Evolutionary conservation across 2,797 vertebrate genomes (phyloP).

Genomic region (Neosalanx taihuensis): DNA sequence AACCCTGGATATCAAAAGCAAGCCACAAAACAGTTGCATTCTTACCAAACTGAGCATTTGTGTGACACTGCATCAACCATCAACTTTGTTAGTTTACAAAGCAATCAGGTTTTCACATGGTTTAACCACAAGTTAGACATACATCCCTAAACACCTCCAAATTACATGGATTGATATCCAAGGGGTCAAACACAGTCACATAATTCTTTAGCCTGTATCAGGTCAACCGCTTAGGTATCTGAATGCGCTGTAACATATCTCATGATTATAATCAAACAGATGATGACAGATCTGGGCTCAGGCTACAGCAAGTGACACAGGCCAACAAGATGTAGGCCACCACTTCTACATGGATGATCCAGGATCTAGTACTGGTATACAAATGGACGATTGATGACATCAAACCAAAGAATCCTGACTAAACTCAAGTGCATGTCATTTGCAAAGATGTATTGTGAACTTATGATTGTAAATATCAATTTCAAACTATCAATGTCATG

Average conservation of each 20-base stretch:
- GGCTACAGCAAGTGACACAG: not conserved
- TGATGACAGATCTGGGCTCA: not conserved
- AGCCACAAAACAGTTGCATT: not conserved
- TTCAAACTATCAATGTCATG: not conserved
- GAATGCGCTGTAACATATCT: not conserved
- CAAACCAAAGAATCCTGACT: not conserved
- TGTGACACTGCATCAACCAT: slow-evolving; percentile 1
- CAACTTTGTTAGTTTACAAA: not conserved
- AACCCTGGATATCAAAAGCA: not conserved
- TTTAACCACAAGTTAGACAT: not conserved
- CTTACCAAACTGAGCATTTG: not conserved
- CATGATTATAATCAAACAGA: no score
- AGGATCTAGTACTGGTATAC: not conserved
- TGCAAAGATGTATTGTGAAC: slow-evolving; percentile 2
- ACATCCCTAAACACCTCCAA: not conserved
- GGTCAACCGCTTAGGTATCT: not conserved
- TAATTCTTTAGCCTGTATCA: not conserved
- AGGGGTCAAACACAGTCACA: not conserved
- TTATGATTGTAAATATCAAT: not conserved
- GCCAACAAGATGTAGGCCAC: not conserved
- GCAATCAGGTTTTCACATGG: no score
- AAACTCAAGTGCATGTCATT: not conserved
- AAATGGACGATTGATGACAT: not conserved
- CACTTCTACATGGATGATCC: slow-evolving; percentile 9
- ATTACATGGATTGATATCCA: not conserved